Conservation (phyloP, 2,113 vertebrate species). For the Plestiodon gilberti region DNA sequence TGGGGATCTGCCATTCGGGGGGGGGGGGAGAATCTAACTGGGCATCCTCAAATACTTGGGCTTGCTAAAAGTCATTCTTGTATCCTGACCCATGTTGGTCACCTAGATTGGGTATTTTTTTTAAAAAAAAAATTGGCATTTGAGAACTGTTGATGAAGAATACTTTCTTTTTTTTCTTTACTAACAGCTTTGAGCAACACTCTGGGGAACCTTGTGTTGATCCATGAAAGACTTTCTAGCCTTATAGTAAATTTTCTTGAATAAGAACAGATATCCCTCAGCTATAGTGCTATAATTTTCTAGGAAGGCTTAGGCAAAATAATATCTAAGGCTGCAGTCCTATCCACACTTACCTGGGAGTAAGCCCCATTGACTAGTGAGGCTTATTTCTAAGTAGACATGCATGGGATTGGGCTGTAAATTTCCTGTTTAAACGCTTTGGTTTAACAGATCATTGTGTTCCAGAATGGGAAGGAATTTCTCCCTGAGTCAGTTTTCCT, state of each 20-base stretch:
- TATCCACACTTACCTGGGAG: no score
- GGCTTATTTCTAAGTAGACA: neutral
- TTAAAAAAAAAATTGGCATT: neutral
- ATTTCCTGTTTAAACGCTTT: neutral
- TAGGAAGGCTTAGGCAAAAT: neutral
- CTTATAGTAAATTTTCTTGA: fast-evolving
- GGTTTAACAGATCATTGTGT: neutral
- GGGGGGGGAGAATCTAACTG: neutral
- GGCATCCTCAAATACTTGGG: no score
- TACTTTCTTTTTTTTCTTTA: neutral
- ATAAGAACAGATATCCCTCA: slow-evolving; percentile 6
- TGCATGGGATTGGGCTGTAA: neutral
- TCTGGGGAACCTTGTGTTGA: neutral
- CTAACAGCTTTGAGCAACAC: neutral
- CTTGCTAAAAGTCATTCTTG: neutral
- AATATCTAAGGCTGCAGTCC: neutral
- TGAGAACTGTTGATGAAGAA: no score
- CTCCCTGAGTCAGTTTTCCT: neutral
- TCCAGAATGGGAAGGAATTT: neutral
- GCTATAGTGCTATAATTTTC: neutral
- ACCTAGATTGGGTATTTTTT: neutral
- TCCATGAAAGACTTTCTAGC: neutral
- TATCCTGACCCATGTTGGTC: neutral
- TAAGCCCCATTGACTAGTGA: no score
- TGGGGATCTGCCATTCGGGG: neutral